Evolutionary conservation across 2,797 vertebrate species (phyloP).

Genomic region (Buceros bicornis): DNA sequence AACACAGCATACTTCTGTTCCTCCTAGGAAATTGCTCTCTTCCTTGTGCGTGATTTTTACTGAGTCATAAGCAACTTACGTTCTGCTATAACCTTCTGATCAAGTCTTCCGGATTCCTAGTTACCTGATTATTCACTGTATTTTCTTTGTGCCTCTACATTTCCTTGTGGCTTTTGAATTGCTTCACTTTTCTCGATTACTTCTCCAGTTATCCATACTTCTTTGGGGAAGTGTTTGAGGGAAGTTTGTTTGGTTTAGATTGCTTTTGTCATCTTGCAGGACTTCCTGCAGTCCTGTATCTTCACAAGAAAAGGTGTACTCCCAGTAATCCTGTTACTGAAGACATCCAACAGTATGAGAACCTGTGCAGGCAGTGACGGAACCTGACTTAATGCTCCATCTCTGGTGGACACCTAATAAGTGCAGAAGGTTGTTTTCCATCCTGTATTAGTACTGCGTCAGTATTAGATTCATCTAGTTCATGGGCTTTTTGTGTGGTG

Average conservation of each 20-base stretch:
- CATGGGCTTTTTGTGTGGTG: neutral
- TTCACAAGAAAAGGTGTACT: neutral
- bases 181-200: neutral
- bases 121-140: neutral
- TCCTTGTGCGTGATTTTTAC: neutral
- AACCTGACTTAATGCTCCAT: neutral
- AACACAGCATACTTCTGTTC: neutral
- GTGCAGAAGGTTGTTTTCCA: neutral
- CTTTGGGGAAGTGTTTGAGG: neutral
- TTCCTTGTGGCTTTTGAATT: neutral
- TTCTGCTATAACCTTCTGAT: neutral
- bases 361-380: neutral
- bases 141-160: neutral
- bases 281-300: neutral
- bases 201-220: neutral
- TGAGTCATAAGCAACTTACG: neutral
- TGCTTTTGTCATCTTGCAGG: neutral
- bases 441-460: neutral
- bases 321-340: neutral
- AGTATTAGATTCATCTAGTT: neutral
- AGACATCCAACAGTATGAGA: neutral
- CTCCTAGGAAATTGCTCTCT: neutral
- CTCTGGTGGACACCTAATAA: neutral
- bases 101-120: neutral
- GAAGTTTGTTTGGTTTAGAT: neutral